Evolutionary conservation across 2,888 invertebrate species (phyloP).

Genomic region (Caenorhabditis drosophilae): DNA sequence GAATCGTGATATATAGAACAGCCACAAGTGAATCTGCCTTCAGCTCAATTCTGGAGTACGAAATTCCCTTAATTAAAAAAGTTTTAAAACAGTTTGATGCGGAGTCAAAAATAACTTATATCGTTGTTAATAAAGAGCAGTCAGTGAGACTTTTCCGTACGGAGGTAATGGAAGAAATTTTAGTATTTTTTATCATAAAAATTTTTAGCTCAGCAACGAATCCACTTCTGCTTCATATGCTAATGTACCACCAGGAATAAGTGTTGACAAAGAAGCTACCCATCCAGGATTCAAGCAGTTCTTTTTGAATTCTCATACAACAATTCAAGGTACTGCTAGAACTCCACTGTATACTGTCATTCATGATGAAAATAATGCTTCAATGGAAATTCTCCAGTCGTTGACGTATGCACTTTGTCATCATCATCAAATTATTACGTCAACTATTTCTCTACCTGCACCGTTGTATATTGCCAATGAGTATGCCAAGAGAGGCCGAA

Average conservation of each 20-base stretch:
- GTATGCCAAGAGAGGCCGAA: conserved; percentile 58
- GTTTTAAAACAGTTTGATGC: conserved; percentile 18
- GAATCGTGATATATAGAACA: conserved; percentile 52
- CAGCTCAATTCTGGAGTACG: conserved; percentile 42
- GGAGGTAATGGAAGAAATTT: background rate
- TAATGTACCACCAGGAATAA: conserved; percentile 59
- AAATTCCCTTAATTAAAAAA: conserved; percentile 52
- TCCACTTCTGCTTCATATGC: conserved; percentile 28
- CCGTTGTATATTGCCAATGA: conserved; percentile 61
- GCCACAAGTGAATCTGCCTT: conserved; percentile 53
- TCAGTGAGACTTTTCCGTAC: conserved; percentile 43
- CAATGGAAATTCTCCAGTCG: conserved; percentile 52
- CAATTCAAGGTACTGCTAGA: conserved; percentile 65
- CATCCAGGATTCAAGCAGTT: conserved; percentile 59
- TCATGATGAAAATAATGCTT: conserved; percentile 46
- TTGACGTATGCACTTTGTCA: conserved; percentile 54
- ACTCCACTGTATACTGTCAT: conserved; percentile 63
- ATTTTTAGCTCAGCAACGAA: too few species aligned
- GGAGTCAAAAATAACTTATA: conserved; percentile 42
- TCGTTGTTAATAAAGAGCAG: conserved; percentile 59
- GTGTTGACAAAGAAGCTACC: conserved; percentile 51
- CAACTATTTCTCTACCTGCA: conserved; percentile 56
- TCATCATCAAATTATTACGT: conserved; percentile 59
- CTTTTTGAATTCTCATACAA: conserved; percentile 60
- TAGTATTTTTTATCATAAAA: background rate